These are phyloP conservation scores for Scelioninae gen. 1 DNA, from an alignment of 2,888 invertebrate species.

Conservation along the genomic window DNA sequence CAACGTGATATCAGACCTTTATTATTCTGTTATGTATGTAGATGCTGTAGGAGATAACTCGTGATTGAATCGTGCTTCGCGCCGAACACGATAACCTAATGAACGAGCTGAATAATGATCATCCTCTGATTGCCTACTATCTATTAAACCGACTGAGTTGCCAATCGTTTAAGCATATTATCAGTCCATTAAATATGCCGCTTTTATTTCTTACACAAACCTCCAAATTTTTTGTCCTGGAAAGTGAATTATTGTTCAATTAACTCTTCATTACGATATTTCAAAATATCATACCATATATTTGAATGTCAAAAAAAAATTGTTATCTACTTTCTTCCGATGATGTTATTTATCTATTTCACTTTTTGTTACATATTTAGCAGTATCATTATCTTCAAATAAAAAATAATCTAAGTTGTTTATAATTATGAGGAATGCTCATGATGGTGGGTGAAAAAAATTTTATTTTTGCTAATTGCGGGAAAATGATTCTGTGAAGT, in stretches of 20 bases:
- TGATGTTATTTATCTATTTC: no score
- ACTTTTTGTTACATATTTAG: no score
- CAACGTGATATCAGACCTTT: constrained; percentile 75
- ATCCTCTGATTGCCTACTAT: constrained; percentile 80
- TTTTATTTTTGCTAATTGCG: no score
- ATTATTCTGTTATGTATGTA: constrained; percentile 80
- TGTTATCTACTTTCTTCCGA: no score
- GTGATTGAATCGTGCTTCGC: constrained; percentile 81
- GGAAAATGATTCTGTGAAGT: not conserved
- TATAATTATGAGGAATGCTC: no score
- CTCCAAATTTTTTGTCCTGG: not conserved
- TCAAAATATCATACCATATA: no score
- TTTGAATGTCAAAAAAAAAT: no score
- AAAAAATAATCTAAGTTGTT: no score
- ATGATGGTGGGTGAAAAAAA: no score
- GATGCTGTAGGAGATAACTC: constrained; percentile 80
- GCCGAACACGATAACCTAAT: constrained; percentile 82
- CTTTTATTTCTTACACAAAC: constrained; percentile 50
- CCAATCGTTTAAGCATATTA: constrained; percentile 70
- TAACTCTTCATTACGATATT: no score
- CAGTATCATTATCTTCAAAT: no score
- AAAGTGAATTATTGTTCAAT: not conserved
- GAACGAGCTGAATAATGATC: constrained; percentile 83
- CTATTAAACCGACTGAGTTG: constrained; percentile 79
- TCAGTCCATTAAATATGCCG: constrained; percentile 61